These are phyloP conservation scores for Cotesia congregata DNA, from an alignment of 2,888 invertebrate species.

Conservation along the genomic window DNA sequence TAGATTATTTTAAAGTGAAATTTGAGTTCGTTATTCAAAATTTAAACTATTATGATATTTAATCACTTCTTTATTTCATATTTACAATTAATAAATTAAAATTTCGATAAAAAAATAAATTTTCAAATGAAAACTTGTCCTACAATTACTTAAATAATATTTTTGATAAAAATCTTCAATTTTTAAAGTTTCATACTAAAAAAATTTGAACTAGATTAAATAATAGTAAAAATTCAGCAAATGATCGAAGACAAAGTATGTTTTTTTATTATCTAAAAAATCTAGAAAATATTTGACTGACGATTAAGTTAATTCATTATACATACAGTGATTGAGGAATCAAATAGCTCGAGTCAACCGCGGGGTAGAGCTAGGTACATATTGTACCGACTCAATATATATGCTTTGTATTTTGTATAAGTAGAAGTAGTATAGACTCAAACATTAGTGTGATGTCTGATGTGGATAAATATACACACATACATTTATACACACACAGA, in stretches of 20 bases:
- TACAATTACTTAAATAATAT: no score
- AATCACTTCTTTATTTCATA: no score
- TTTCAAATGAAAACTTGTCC: no score
- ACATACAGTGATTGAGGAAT: conserved; percentile 69
- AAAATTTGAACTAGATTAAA: no score
- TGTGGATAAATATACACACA: conserved; percentile 22
- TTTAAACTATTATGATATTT: no score
- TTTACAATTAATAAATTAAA: no score
- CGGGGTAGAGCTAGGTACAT: conserved; percentile 66
- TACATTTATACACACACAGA: conserved; percentile 17
- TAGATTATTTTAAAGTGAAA: no score
- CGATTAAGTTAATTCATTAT: conserved; percentile 64
- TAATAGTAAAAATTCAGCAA: not conserved
- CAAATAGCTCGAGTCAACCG: conserved; percentile 69
- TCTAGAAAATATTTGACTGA: conserved; percentile 67
- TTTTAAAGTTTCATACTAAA: no score
- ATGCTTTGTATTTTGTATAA: not conserved
- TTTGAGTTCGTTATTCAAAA: no score
- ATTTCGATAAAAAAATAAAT: no score
- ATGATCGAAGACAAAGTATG: not conserved
- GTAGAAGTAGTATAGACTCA: conserved; percentile 4
- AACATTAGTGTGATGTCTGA: conserved; percentile 18
- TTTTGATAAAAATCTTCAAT: no score
- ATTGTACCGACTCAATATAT: conserved; percentile 57
- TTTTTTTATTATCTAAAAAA: not conserved